Evolutionary conservation across 1,140 invertebrate genomes (phyloP), one percentile per base, ranked within the genome.

Genomic region (Archivesica marissinica): DNA sequence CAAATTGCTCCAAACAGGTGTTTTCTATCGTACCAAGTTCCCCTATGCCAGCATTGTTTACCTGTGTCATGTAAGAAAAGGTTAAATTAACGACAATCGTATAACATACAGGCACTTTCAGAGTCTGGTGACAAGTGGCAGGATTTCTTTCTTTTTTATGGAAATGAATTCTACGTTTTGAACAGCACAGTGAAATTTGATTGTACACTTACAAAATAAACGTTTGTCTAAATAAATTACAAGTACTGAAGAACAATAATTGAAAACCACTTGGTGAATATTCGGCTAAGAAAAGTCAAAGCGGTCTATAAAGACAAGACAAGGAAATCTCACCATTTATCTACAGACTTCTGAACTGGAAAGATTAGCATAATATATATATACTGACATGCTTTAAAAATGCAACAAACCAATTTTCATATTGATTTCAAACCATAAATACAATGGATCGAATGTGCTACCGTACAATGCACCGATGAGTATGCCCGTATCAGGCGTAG

Each of bases 1-100:
- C 98, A 93, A 96, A 99, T 88, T 98, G 97, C 47, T 96, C 96
- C 85, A 99, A 91, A 47, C 95, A 96, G 0, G 97, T 97, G 83
- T 95, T 97, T 94, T 98, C 97, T 88, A 98, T 97, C 3, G 94
- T 95, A 41, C 98, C 98, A 68, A 92, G 94, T 91, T 97, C 97
- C n/a, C 98, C 93, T 83, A 97, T 96, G 3, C 98, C 98, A 61
- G 98, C 98, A 95, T 96, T 97, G 93, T 98, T 99, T 0, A 99
- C 92, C 94, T 94, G 72, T 6, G 84, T 0, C 41, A 56, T 9
- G 17, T 17, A 47, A 47, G 44, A 7, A 47, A 17, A 17, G 7
- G 17, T 47, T 9, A 7, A 47, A 7, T 47, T 47, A 7, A 47
- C 44, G 7, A 7, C 7, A 47, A 47, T 47, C 7, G 44, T 9